Evolutionary conservation across 2,797 vertebrate species (phyloP).

Genomic region (Malacoraja senta): DNA sequence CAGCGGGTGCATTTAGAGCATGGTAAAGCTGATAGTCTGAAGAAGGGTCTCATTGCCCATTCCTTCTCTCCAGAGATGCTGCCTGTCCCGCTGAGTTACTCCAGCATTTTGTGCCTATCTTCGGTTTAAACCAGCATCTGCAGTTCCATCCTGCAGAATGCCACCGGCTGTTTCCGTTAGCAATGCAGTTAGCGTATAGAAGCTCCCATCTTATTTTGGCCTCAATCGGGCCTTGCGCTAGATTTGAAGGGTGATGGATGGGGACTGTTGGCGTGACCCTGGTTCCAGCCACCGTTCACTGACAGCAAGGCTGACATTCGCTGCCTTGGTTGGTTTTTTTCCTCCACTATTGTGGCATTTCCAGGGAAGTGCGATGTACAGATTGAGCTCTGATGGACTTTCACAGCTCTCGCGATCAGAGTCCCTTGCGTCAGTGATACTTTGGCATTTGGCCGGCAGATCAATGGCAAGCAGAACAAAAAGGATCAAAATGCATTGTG

Average conservation of each 20-base stretch:
- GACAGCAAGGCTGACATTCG: constrained; percentile 51
- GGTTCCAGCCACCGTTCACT: constrained; percentile 40
- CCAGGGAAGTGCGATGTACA: constrained; percentile 48
- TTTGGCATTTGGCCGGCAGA: constrained; percentile 72
- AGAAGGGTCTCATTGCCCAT: no score
- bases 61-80: no score
- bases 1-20: no score
- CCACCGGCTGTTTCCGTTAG: constrained; percentile 55
- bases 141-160: constrained; percentile 46
- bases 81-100: no score
- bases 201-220: constrained; percentile 40
- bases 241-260: constrained; percentile 43
- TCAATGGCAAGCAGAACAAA: constrained; percentile 61
- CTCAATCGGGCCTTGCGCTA: constrained; percentile 39
- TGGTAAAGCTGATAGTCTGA: no score
- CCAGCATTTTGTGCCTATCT: no score
- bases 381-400: constrained; percentile 54
- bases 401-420: constrained; percentile 52
- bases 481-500: constrained; percentile 57
- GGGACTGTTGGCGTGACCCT: constrained; percentile 43
- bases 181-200: constrained; percentile 36
- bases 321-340: constrained; percentile 49
- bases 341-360: constrained; percentile 55
- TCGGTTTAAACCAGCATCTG: no score
- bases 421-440: constrained; percentile 54